Evolutionary conservation across 37 sponge, comb jelly and placozoan genomes (phyloP), one percentile per base, ranked within the genome.

Genomic region (Hormiphora californensis): DNA sequence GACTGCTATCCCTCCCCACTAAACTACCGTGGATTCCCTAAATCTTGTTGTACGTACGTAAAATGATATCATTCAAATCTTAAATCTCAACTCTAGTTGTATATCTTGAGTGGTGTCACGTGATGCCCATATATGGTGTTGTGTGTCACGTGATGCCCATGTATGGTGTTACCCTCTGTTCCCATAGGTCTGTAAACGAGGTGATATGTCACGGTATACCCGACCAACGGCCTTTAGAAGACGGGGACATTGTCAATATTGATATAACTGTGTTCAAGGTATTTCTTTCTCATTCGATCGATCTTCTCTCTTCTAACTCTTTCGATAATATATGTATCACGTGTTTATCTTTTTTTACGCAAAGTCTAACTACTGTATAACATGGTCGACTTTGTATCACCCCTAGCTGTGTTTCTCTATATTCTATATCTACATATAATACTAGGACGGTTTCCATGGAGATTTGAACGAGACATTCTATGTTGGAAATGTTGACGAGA

Each of bases 191-290:
- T 51, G 96, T 96, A 32, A 96, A 96, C 54, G 96, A 96, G 63
- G 93, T 96, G 54, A 96, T 96, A 35, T 96, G 96, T 61, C 96
- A 96, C 36, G 96, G 96, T 9, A 96, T 96, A 25, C 96, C 96
- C 17, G 96, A 96, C 69, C 68, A 22, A 37, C 88, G 96, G 37
- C 91, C 92, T n/a, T 51, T 96, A 35, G 85, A 91, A 34, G 90
- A 96, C 59, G 96, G 96, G 39, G 96, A 96, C 85, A 94, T 96
- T 0, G 89, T 92, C 87, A 96, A 96, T 89, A 90, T 92, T 91
- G 49, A 87, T 21, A 86, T 59, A 2, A 86, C 86, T 55, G 62
- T 86, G 25, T 86, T 39, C 54, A 86, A 59, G 57, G 61, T 86
- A 54, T 22, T 21, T 21, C 65, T 19, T 63, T 63, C 31, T 30